phyloP scores from a whole-genome alignment of 2,797 vertebrate genomes.

The Cetoscarus ocellatus region DNA sequence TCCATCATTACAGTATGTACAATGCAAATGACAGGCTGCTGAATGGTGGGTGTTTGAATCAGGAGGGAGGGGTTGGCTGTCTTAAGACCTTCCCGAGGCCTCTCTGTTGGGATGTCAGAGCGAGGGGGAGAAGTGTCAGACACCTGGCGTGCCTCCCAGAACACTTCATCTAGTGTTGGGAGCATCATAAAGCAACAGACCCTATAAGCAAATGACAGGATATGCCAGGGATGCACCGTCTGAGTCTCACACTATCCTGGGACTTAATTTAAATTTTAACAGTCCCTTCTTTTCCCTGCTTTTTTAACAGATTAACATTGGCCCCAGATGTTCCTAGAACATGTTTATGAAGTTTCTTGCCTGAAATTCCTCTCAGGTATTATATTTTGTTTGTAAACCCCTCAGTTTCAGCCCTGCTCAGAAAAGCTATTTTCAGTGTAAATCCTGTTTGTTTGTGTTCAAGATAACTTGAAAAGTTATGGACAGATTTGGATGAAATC shows the following conservation, averaged over 20 bases:
- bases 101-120: conserved; percentile 29
- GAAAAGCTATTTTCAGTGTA: too few relatives aligned
- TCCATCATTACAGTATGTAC: conserved; percentile 45
- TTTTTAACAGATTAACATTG: too few relatives aligned
- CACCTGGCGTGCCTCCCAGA: conserved; percentile 49
- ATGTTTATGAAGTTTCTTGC: too few relatives aligned
- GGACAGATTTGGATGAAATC: too few relatives aligned
- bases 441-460: too few relatives aligned
- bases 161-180: conserved; percentile 42
- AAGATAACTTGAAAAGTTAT: too few relatives aligned
- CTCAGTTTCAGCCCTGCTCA: too few relatives aligned
- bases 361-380: too few relatives aligned
- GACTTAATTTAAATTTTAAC: neutral
- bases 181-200: conserved; percentile 23
- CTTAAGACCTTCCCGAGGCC: conserved; percentile 36
- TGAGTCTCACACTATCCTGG: conserved; percentile 19
- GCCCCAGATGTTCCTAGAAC: too few relatives aligned
- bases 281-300: too few relatives aligned
- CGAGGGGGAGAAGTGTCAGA: conserved; percentile 32
- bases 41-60: conserved; percentile 34
- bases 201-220: conserved; percentile 35
- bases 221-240: conserved; percentile 22
- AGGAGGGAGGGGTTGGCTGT: conserved; percentile 18
- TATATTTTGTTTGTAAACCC: too few relatives aligned
- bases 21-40: conserved; percentile 51